These are phyloP conservation scores for Drymodes brunneopygia DNA, from an alignment of 2,113 vertebrate species.

Conservation along the genomic window DNA sequence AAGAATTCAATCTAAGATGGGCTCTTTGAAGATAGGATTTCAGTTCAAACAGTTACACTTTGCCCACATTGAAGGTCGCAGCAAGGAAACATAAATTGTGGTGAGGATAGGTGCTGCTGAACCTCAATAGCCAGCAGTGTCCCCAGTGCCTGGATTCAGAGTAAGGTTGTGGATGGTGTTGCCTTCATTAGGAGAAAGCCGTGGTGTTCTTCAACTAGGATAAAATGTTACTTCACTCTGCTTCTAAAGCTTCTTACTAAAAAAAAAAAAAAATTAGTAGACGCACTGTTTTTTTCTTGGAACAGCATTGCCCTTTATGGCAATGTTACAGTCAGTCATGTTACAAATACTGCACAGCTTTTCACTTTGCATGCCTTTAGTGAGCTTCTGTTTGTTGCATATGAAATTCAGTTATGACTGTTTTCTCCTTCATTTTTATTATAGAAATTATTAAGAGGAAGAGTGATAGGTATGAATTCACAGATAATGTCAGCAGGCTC, in stretches of 20 bases:
- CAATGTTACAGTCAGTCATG: not conserved
- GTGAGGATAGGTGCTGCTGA: not conserved
- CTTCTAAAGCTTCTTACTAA: not conserved
- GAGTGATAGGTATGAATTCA: slow-evolving; percentile 27
- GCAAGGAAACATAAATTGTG: not conserved
- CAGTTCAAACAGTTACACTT: not conserved
- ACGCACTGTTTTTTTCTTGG: not conserved
- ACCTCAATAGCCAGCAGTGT: rapidly evolving
- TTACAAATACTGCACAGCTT: not conserved
- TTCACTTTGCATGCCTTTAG: not conserved
- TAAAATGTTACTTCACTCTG: not conserved
- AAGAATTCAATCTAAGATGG: not conserved
- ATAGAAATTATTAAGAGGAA: slow-evolving; percentile 28
- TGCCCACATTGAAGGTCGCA: not conserved
- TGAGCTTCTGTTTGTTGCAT: not conserved
- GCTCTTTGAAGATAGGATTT: not conserved
- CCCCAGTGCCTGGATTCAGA: not conserved
- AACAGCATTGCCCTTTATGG: not conserved
- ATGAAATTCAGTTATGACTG: not conserved
- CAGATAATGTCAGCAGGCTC: not conserved
- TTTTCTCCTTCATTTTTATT: slow-evolving; percentile 24
- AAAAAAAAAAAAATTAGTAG: not conserved
- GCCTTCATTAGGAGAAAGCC: not conserved
- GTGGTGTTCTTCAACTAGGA: not conserved
- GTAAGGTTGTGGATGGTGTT: not conserved